phyloP scores from a whole-genome alignment of 1,140 invertebrate genomes.

The Parasteatoda tepidariorum region DNA sequence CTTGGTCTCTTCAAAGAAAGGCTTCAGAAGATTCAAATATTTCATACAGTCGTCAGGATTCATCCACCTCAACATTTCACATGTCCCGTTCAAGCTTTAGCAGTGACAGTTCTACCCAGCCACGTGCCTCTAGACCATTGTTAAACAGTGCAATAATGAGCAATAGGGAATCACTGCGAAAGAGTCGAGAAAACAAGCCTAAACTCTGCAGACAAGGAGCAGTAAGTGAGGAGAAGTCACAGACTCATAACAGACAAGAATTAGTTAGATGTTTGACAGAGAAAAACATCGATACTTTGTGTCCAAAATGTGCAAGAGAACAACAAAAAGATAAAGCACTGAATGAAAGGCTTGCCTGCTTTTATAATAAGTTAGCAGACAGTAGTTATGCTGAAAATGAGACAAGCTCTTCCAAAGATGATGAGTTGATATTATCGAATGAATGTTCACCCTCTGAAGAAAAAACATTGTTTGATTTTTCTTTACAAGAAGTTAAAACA shows the following conservation, averaged over 20 bases:
- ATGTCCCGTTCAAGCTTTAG: conserved; percentile 63
- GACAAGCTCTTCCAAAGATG: conserved; percentile 63
- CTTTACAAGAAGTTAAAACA: not conserved
- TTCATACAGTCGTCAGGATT: conserved; percentile 63
- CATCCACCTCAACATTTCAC: conserved; percentile 63
- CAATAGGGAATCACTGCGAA: conserved; percentile 22
- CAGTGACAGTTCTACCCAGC: conserved; percentile 60
- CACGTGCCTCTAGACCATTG: conserved; percentile 17
- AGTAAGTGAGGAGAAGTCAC: conserved; percentile 41
- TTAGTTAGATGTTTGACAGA: conserved; percentile 1
- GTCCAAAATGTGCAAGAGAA: conserved; percentile 61
- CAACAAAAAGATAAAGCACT: conserved; percentile 60
- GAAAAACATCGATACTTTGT: conserved; percentile 48
- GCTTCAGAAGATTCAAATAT: conserved; percentile 62
- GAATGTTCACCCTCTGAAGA: conserved; percentile 23
- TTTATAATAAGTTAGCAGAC: conserved; percentile 62
- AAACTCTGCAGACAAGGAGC: conserved; percentile 62
- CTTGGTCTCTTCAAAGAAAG: conserved; percentile 58
- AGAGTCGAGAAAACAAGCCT: conserved; percentile 57
- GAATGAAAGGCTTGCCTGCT: conserved; percentile 63
- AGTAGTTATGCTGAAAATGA: conserved; percentile 62
- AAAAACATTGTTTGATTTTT: not conserved
- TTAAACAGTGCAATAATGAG: not conserved
- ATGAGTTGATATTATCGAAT: conserved; percentile 59
- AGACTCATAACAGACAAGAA: not conserved